Evolutionary conservation across 1,140 invertebrate species (phyloP), one percentile per base, ranked within the genome.

Genomic region (Penaeus japonicus): DNA sequence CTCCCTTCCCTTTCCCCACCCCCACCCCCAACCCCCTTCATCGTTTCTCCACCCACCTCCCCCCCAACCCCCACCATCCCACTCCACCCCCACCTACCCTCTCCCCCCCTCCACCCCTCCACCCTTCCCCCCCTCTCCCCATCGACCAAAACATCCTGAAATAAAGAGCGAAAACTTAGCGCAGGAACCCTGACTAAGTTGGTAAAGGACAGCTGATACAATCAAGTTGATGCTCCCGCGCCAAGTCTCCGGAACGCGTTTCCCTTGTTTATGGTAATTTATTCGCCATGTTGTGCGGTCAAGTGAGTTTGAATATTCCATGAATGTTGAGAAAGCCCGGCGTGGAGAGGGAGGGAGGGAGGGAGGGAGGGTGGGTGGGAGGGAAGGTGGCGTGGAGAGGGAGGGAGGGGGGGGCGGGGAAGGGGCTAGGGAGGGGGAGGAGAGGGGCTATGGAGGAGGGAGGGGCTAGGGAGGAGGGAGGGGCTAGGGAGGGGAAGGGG

Each of bases 281-380:
- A 87, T 87, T 82, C 86, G 39, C 86, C 86, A 87, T 87, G 86
- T 87, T 87, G 86, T 87, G 86, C 79, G 86, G 86, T 87, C 86
- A 87, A 87, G 86, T 87, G 86, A 57, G 86, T 87, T 88, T 88
- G 86, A 88, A 88, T 88, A 88, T 88, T 88, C 86, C 86, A 88
- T 88, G 86, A 84, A 88, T 88, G 86, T 88, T 82, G 80, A 88
- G 80, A 84, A 82, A 88, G 80, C 53, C 70, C 75, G 78, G 27
- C 85, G 32, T 22, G 15, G 35, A 17, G 30, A n/a, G 27, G 12
- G 30, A 27, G 4, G 32, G 30, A 17, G 65, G 59, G 10, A 47
- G 24, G 62, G 54, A 39, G 20, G 79, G 35, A 62, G 53, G 32
- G 20, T 32, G 27, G n/a, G 59, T 65, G 32, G 47, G 15, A 53